A percentile compares a stretch with the other conserved stretches of the same genome.
These are phyloP conservation scores for Bellardia bayeri DNA, from an alignment of 2,888 invertebrate species.

Conservation along the genomic window DNA sequence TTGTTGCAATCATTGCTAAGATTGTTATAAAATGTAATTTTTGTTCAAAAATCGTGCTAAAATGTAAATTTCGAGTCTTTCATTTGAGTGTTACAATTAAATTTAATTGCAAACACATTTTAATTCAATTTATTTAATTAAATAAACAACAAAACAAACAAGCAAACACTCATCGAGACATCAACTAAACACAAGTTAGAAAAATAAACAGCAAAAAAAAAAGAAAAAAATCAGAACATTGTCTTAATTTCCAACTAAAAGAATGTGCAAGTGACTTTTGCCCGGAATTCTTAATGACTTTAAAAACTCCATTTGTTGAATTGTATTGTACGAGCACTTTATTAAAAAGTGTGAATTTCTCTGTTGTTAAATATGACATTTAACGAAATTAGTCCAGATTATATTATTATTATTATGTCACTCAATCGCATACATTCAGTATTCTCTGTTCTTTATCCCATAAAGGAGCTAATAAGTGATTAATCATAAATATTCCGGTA, in stretches of 20 bases:
- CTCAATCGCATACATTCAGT: too few relatives aligned
- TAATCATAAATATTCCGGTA: too few relatives aligned
- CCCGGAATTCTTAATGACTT: neutral
- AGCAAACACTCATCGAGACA: neutral
- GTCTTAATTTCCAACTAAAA: neutral
- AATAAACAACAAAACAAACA: slow-evolving; percentile 44
- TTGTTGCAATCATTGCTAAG: slow-evolving; percentile 48
- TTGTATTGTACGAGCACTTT: neutral
- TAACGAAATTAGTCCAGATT: neutral
- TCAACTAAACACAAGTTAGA: slow-evolving; percentile 22
- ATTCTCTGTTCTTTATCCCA: too few relatives aligned
- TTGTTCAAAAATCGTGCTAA: slow-evolving; percentile 66
- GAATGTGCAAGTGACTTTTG: slow-evolving; percentile 3
- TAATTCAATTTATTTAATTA: slow-evolving; percentile 72
- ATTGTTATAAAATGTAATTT: slow-evolving; percentile 61
- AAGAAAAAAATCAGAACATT: neutral
- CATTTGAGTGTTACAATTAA: slow-evolving; percentile 67
- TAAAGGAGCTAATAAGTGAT: too few relatives aligned
- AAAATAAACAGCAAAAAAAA: neutral
- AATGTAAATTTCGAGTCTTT: slow-evolving; percentile 63
- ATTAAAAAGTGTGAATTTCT: neutral
- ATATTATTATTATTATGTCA: too few relatives aligned
- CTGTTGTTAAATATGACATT: neutral
- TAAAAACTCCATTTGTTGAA: slow-evolving; percentile 10
- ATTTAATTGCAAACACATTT: slow-evolving; percentile 72